phyloP scores from a whole-genome alignment of 2,113 vertebrate genomes.

The Pygoscelis antarcticus region DNA sequence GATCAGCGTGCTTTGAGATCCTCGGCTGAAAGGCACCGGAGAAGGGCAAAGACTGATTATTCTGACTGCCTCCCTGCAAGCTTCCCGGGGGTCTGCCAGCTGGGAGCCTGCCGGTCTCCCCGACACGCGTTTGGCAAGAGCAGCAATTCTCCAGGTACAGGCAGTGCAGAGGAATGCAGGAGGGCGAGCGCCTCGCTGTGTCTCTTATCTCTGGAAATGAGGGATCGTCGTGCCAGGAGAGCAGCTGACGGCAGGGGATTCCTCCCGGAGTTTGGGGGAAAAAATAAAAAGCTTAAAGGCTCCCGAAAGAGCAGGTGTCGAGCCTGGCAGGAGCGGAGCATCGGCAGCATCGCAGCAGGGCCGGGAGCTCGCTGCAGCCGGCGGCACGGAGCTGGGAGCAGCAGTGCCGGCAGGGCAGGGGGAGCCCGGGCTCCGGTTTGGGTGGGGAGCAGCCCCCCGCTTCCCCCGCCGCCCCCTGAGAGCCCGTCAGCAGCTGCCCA shows the following conservation, averaged over 20 bases:
- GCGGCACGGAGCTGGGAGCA: not conserved
- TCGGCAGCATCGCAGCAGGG: rapidly evolving
- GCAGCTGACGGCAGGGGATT: not conserved
- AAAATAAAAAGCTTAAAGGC: not conserved
- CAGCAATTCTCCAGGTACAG: not conserved
- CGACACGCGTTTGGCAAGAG: not conserved
- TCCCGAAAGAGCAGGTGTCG: not conserved
- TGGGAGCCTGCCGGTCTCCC: not conserved
- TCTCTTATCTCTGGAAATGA: not conserved
- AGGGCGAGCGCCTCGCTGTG: not conserved
- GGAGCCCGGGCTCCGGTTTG: not conserved
- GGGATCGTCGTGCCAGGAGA: not conserved
- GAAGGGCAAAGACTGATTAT: slow-evolving; percentile 15
- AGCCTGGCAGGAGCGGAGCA: not conserved
- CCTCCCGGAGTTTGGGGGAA: not conserved
- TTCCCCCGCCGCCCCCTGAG: not conserved
- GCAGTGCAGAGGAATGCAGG: not conserved
- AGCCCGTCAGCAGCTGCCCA: not conserved
- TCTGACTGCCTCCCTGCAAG: not conserved
- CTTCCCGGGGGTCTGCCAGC: not conserved
- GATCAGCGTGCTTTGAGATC: not conserved
- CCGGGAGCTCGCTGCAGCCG: not conserved
- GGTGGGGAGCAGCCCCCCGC: not conserved
- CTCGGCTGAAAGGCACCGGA: not conserved
- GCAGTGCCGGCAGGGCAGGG: not conserved